phyloP scores from a whole-genome alignment of 2,113 vertebrate genomes.

The Neomonachus schauinslandi region DNA sequence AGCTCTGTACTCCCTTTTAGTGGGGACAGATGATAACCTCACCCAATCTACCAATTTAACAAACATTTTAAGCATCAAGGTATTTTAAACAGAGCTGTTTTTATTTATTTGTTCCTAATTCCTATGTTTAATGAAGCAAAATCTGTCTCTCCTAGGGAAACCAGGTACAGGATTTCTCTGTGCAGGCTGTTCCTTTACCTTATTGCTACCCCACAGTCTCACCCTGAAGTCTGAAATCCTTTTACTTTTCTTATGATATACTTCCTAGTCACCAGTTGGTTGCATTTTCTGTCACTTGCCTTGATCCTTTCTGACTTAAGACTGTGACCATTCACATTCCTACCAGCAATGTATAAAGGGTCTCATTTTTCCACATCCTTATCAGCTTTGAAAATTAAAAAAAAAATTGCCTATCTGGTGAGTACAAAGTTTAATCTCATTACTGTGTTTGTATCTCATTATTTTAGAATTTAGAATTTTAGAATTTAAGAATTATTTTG shows the following conservation, averaged over 20 bases:
- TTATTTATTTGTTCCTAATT: neutral
- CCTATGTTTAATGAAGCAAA: neutral
- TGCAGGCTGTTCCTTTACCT: neutral
- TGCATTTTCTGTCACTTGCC: neutral
- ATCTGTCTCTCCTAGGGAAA: neutral
- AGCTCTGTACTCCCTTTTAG: neutral
- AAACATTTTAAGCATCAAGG: neutral
- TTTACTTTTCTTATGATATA: neutral
- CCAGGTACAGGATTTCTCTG: no score
- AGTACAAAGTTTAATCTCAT: neutral
- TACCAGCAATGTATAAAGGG: neutral
- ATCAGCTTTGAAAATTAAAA: neutral
- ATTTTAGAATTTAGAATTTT: no score
- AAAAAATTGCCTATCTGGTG: neutral
- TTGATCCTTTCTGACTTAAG: neutral
- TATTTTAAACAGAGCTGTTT: slow-evolving; percentile 3
- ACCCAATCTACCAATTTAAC: neutral
- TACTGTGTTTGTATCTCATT: neutral
- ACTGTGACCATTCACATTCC: no score
- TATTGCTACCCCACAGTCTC: neutral
- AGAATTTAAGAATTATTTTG: neutral
- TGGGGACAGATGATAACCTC: neutral
- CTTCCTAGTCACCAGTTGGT: neutral
- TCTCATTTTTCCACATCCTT: neutral
- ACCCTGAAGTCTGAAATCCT: neutral